Conservation (phyloP, 1,140 invertebrate genomes). For the Drosophila nikananu region DNA sequence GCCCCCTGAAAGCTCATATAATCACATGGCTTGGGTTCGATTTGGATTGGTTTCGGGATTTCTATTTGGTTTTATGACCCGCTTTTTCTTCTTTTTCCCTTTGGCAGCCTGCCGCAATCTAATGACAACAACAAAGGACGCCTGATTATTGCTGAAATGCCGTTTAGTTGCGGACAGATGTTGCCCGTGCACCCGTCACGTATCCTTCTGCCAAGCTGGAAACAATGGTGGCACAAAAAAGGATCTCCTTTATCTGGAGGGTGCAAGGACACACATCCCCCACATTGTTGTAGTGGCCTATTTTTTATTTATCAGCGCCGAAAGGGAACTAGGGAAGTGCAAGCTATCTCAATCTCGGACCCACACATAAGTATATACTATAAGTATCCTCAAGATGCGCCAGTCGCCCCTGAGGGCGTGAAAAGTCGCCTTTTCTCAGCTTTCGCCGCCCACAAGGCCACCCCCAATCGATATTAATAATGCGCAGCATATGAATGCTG, state of each 20-base stretch:
- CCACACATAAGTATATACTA: not conserved
- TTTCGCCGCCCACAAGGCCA: conserved; percentile 26
- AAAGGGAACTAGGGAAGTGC: conserved; percentile 37
- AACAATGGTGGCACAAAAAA: conserved; percentile 24
- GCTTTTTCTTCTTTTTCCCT: not conserved
- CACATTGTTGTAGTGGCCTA: conserved; percentile 22
- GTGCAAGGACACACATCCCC: conserved; percentile 9
- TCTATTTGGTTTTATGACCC: not conserved
- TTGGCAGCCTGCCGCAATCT: conserved; percentile 41
- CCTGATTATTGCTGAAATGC: conserved; percentile 59
- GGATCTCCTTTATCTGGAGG: conserved; percentile 11
- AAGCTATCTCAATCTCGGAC: conserved; percentile 55
- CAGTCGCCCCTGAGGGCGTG: conserved; percentile 35
- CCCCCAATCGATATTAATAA: conserved; percentile 79
- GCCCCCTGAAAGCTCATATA: conserved; percentile 12
- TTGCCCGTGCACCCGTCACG: conserved; percentile 28
- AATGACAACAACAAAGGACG: conserved; percentile 53
- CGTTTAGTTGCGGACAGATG: conserved; percentile 52
- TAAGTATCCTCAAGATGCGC: conserved; percentile 35
- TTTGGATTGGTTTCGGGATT: conserved; percentile 16
- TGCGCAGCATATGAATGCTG: conserved; percentile 73
- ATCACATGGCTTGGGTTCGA: conserved; percentile 13
- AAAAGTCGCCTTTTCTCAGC: conserved; percentile 4
- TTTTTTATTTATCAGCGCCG: conserved; percentile 43
- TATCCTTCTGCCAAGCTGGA: conserved; percentile 35